Evolutionary conservation across 2,888 invertebrate genomes (phyloP).

Genomic region (Selenia dentaria): DNA sequence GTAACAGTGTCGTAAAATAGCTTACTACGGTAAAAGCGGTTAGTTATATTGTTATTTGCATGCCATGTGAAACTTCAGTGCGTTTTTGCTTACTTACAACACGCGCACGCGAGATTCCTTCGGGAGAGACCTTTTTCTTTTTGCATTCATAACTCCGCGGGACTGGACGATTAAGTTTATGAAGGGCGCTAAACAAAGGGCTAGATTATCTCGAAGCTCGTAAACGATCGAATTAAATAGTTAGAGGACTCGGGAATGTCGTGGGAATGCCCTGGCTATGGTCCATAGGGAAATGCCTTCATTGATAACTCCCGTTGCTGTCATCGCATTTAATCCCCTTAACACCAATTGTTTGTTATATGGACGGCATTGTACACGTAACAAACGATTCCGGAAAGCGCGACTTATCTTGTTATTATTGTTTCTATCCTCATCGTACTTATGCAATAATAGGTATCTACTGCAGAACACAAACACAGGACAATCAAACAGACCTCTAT

Average conservation of each 20-base stretch:
- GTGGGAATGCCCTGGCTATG: conserved; percentile 43
- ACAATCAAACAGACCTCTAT: too few relatives aligned
- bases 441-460: too few relatives aligned
- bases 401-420: too few relatives aligned
- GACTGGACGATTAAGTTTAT: conserved; percentile 58
- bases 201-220: conserved; percentile 61
- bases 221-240: conserved; percentile 76
- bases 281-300: conserved; percentile 32
- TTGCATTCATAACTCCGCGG: conserved; percentile 52
- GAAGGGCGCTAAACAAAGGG: conserved; percentile 68
- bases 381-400: too few relatives aligned
- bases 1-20: conserved; percentile 13
- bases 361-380: too few relatives aligned
- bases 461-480: too few relatives aligned
- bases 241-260: conserved; percentile 43
- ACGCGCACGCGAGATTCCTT: conserved; percentile 18
- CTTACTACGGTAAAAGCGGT: neutral
- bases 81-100: conserved; percentile 11
- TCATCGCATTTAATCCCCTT: conserved; percentile 6
- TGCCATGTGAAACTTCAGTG: conserved; percentile 21
- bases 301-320: neutral
- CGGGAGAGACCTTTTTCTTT: conserved; percentile 36
- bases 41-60: conserved; percentile 12
- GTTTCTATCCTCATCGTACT: too few relatives aligned
- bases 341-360: too few relatives aligned